Conservation (phyloP, 2,113 vertebrate species). For the Mus spicilegus region DNA sequence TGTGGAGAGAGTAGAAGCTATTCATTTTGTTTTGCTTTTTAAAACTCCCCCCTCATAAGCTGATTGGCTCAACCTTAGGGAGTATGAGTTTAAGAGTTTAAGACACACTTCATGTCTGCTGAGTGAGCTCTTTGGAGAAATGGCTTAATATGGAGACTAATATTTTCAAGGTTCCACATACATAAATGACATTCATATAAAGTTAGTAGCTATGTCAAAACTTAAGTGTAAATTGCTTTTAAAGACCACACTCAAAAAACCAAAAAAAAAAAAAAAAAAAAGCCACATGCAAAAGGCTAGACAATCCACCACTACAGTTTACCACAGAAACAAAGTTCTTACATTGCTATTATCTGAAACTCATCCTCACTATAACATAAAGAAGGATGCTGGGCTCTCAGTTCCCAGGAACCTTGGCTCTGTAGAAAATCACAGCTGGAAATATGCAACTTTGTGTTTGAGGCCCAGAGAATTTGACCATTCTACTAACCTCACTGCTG, state of each 20-base stretch:
- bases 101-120: neutral
- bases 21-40: neutral
- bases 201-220: neutral
- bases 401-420: neutral
- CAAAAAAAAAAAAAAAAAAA: too few relatives aligned
- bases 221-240: neutral
- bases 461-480: neutral
- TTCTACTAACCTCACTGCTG: neutral
- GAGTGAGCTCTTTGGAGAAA: slow-evolving; percentile 26
- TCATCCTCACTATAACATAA: neutral
- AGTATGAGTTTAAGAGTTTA: slow-evolving; percentile 4
- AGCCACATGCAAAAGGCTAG: neutral
- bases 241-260: neutral
- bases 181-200: neutral
- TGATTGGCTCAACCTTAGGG: neutral
- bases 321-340: neutral
- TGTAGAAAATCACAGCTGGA: neutral
- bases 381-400: neutral
- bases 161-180: neutral
- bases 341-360: neutral
- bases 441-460: neutral
- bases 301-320: neutral
- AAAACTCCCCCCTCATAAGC: neutral
- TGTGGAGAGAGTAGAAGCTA: neutral
- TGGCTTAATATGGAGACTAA: neutral